Base-by-base conservation (phyloP, 2,888 invertebrate genomes). In the Macropis europaea region DNA sequence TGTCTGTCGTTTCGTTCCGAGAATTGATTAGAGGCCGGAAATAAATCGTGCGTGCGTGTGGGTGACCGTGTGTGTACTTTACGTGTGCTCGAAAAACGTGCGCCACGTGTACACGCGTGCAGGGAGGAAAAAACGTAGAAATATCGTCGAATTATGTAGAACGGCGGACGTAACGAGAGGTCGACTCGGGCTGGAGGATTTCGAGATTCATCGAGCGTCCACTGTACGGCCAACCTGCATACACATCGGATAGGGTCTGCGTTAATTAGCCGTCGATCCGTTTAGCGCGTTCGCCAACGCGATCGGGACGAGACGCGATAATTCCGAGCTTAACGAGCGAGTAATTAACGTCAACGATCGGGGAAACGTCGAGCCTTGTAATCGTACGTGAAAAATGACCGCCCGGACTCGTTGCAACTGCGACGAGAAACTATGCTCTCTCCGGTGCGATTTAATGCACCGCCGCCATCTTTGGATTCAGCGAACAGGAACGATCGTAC, bases 21-120 rank as follows among this genome's bases (percentile, higher is more conserved):
- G 82, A 86, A 86, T 85, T 85, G 84, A 83, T 84, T 84, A 81
- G 82, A 81, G 72, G 76, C 82, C 79, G 84, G 83, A 82, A 86
- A 86, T 84, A 79, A 84, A 84, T 83, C 76, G 78, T 48, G 67
- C 72, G 64, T 60, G 54, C 28, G 67, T 61, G 71, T 61, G 36
- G 28, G 72, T 69, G 71, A 53, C 15, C 30, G 42, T 36, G 22
- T 13, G 32, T 42, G 32, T 26, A n/a, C n/a, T n/a, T n/a, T 54
- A n/a, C 43, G 24, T 26, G 50, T 32, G 40, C 4, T 24, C 57
- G 28, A 56, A 48, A 47, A 24, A 57, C 43, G 48, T 57, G 28
- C n/a, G 26, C 43, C 73, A 60, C 13, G 54, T 50, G n/a, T n/a
- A n/a, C n/a, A n/a, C n/a, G n/a, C n/a, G n/a, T n/a, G n/a, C n/a